Evolutionary conservation across 2,797 vertebrate genomes (phyloP).

Genomic region (Sebastes nivosus): DNA sequence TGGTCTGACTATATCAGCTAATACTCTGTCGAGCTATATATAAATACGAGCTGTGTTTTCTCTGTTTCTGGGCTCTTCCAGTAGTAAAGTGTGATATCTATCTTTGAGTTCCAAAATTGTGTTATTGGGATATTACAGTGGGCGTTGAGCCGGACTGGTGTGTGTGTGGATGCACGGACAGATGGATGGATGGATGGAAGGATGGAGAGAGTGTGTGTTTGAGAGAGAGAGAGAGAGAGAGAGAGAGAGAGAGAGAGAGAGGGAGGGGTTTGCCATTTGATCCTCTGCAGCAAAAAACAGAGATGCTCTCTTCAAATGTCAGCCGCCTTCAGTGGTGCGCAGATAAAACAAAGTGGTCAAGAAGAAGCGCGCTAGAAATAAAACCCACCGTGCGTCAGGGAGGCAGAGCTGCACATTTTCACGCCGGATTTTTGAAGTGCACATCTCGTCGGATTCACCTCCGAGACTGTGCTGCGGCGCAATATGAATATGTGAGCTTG

Average conservation of each 20-base stretch:
- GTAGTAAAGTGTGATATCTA: slow-evolving; percentile 11
- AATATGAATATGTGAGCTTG: slow-evolving; percentile 2
- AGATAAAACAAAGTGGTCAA: slow-evolving; percentile 63
- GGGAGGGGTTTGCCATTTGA: slow-evolving; percentile 82
- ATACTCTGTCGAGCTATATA: neutral
- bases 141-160: slow-evolving; percentile 75
- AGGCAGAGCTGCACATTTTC: slow-evolving; percentile 4
- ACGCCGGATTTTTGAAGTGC: neutral
- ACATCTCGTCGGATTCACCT: slow-evolving; percentile 21
- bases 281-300: slow-evolving; percentile 82
- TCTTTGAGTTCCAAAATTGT: slow-evolving; percentile 77
- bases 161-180: slow-evolving; percentile 46
- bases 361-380: slow-evolving; percentile 44
- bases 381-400: neutral
- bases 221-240: neutral
- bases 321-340: slow-evolving; percentile 76
- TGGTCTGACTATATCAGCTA: neutral
- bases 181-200: slow-evolving; percentile 54
- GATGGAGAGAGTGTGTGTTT: slow-evolving; percentile 35
- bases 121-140: slow-evolving; percentile 88
- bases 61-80: neutral
- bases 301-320: slow-evolving; percentile 86
- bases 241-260: slow-evolving; percentile 8
- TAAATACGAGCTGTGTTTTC: neutral
- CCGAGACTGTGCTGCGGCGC: slow-evolving; percentile 7